Base-by-base conservation (phyloP, 2,113 vertebrate genomes). In the Lethenteron camtschaticum region DNA sequence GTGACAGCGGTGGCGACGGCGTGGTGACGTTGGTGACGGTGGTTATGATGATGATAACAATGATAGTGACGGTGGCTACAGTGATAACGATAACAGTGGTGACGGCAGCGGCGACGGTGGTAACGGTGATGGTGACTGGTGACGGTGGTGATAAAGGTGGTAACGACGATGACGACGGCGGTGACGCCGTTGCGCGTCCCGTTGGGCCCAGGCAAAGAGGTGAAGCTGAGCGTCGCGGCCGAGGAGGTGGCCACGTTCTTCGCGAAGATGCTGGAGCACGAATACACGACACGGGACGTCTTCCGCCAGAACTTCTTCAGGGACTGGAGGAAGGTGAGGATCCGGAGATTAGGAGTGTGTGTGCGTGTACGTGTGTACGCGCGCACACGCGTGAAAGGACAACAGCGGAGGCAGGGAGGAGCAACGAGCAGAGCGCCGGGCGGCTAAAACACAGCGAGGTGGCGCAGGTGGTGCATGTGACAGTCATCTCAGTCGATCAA, bases 251-350 rank as follows among this genome's bases (percentile, higher is more conserved):
- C 88, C 72, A 95, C 89, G 0, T 96, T 96, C 79, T 96, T 94
- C 78, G 86, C 84, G 76, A 95, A 96, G 85, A 96, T 96, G 91
- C 83, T 96, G 73, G 91, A 96, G 76, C 91, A 96, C 5, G 91
- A 96, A 75, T 96, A 96, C 81, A 94, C 89, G 77, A 94, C 91
- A 70, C 95, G 95, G 77, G 89, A 96, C 72, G 86, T 89, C 77
- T 96, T 96, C 77, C 88, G 86, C 78, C 94, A 96, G 84, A 96
- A 96, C 80, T 96, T 96, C 74, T 92, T 85, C 75, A 95, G 92
- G 75, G 89, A 96, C 79, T 96, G 91, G 91, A 86, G 85, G 73
- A 96, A 88, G 88, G 91, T 95, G 81, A 76, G 73, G 2, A 41
- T 16, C 20, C 20, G 20, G 59, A 14, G 7, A 14, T 13, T 63